Evolutionary conservation across 2,888 invertebrate genomes (phyloP).

Genomic region (Tuta absoluta): DNA sequence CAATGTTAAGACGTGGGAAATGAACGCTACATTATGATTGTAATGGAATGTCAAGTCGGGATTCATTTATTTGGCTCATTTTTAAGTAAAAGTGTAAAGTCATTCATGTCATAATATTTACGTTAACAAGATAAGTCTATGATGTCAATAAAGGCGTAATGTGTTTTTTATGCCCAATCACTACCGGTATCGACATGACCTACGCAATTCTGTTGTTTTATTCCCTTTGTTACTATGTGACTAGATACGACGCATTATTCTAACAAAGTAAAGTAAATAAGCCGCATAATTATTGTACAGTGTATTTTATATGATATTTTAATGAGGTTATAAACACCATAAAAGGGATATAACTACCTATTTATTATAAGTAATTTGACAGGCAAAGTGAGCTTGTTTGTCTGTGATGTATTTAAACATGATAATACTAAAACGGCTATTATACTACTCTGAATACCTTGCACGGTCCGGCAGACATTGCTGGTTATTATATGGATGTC

Average conservation of each 20-base stretch:
- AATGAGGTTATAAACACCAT: conserved; percentile 7
- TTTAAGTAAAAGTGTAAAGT: background rate
- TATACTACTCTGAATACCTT: too few relatives aligned
- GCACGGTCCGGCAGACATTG: too few relatives aligned
- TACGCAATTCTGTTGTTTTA: background rate
- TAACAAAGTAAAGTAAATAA: background rate
- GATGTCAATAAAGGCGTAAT: too few relatives aligned
- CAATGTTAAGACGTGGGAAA: too few relatives aligned
- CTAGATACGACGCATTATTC: background rate
- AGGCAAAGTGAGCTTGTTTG: background rate
- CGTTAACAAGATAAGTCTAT: too few relatives aligned
- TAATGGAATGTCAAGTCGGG: background rate
- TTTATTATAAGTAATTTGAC: conserved; percentile 5
- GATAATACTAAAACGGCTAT: too few relatives aligned
- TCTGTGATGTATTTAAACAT: background rate
- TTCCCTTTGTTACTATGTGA: background rate
- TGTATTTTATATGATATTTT: background rate
- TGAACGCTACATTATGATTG: background rate
- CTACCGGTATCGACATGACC: background rate
- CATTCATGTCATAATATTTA: background rate
- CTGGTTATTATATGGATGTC: too few relatives aligned
- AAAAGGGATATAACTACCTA: conserved; percentile 4
- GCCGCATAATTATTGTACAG: background rate
- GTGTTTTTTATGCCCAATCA: too few relatives aligned
- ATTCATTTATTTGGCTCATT: background rate